Evolutionary conservation across 2,113 vertebrate genomes (phyloP).

Genomic region (Cyanoderma ruficeps): DNA sequence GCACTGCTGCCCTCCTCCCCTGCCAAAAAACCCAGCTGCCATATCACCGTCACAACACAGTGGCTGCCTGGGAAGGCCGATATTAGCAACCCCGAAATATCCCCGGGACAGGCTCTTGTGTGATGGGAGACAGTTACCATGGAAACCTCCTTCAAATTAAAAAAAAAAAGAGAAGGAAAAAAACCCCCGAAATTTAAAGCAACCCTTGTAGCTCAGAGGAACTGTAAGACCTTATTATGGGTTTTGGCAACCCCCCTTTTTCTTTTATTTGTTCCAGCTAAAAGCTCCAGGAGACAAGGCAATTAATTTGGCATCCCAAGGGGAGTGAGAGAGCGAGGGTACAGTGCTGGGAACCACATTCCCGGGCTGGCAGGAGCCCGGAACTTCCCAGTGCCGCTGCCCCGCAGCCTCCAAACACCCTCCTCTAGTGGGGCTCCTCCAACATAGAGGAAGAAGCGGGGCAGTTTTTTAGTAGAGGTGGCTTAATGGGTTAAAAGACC

Average conservation of each 20-base stretch:
- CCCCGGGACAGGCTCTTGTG: conserved; percentile 33
- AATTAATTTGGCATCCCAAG: conserved; percentile 46
- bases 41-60: background rate
- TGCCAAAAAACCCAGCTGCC: background rate
- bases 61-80: conserved; percentile 37
- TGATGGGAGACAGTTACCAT: conserved; percentile 60
- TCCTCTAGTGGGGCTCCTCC: background rate
- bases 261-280: conserved; percentile 33
- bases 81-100: conserved; percentile 50
- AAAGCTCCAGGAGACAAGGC: conserved; percentile 31
- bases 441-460: accelerated
- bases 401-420: accelerated
- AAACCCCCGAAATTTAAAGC: conserved; percentile 5
- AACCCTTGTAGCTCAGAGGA: conserved; percentile 41
- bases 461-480: background rate
- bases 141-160: conserved; percentile 50
- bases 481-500: background rate
- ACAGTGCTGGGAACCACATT: background rate
- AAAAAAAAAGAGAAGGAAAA: background rate
- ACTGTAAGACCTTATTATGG: conserved; percentile 27
- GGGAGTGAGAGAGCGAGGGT: background rate
- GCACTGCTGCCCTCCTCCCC: background rate
- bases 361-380: accelerated
- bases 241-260: conserved; percentile 15
- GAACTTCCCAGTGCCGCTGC: accelerated